Percentiles rank a stretch among this genome's conserved stretches.
These are phyloP conservation scores for Toxotes lorentzi DNA, from an alignment of 2,797 vertebrate species.

Conservation along the genomic window DNA sequence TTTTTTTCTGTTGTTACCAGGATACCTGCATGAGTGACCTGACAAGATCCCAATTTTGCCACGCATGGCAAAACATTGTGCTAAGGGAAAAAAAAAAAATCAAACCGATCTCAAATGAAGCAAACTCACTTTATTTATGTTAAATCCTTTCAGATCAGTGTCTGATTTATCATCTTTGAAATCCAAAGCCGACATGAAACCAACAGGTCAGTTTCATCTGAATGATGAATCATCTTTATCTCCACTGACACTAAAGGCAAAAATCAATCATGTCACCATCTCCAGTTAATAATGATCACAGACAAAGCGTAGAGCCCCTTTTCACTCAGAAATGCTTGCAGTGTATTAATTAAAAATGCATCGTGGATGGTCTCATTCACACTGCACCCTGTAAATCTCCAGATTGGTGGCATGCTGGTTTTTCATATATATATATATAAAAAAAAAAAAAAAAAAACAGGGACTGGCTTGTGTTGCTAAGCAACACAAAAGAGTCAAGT, in stretches of 20 bases:
- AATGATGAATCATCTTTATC: slow-evolving; percentile 22
- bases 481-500: slow-evolving; percentile 84
- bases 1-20: slow-evolving; percentile 55
- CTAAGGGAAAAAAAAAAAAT: slow-evolving; percentile 32
- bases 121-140: slow-evolving; percentile 18
- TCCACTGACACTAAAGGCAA: slow-evolving; percentile 8
- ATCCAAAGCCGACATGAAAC: slow-evolving; percentile 25
- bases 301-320: slow-evolving; percentile 24
- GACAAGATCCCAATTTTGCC: slow-evolving; percentile 67
- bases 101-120: not conserved
- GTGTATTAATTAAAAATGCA: slow-evolving; percentile 71
- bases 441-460: slow-evolving; percentile 73
- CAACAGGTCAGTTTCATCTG: slow-evolving; percentile 14
- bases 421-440: slow-evolving; percentile 82
- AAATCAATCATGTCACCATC: slow-evolving; percentile 36
- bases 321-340: slow-evolving; percentile 47
- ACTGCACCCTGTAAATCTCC: slow-evolving; percentile 70
- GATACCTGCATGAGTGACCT: slow-evolving; percentile 86
- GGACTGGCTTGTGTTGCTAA: slow-evolving; percentile 78
- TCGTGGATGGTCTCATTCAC: slow-evolving; percentile 68
- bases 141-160: slow-evolving; percentile 1
- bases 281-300: slow-evolving; percentile 43
- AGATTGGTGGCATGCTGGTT: slow-evolving; percentile 77
- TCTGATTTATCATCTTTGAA: not conserved
- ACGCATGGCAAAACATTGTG: slow-evolving; percentile 73